A percentile compares a stretch with the other conserved stretches of the same genome.
Conservation (phyloP, 2,113 vertebrate genomes). For the Corythornis vintsioides region DNA sequence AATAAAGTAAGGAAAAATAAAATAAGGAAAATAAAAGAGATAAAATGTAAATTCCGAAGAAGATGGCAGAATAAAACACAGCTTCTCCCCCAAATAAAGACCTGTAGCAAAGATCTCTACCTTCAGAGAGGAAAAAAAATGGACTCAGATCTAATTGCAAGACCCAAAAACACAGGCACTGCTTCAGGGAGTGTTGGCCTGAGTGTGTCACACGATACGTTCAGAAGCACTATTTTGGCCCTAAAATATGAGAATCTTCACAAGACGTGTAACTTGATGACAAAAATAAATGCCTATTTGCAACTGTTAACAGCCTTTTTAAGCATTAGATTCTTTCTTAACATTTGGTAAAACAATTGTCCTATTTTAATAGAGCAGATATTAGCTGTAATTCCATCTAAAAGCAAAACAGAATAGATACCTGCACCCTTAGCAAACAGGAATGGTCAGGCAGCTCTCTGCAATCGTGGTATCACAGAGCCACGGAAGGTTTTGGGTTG, state of each 20-base stretch:
- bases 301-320: slow-evolving; percentile 29
- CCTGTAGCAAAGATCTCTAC: background rate
- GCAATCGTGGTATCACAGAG: background rate
- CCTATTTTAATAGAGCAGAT: background rate
- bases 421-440: background rate
- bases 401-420: slow-evolving; percentile 8
- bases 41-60: background rate
- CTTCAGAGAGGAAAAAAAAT: background rate
- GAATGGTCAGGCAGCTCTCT: background rate
- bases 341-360: slow-evolving; percentile 25
- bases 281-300: slow-evolving; percentile 18
- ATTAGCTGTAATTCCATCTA: background rate
- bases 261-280: slow-evolving; percentile 1
- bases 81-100: background rate
- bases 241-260: background rate
- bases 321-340: background rate
- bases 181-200: background rate
- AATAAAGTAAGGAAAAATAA: background rate
- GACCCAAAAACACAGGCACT: background rate
- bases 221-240: background rate
- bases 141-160: background rate
- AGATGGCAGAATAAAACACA: background rate
- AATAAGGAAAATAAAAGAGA: background rate
- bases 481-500: background rate
- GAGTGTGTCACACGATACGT: background rate